phyloP scores from a whole-genome alignment of 2,797 vertebrate genomes.

The Halcyon leucocephala region DNA sequence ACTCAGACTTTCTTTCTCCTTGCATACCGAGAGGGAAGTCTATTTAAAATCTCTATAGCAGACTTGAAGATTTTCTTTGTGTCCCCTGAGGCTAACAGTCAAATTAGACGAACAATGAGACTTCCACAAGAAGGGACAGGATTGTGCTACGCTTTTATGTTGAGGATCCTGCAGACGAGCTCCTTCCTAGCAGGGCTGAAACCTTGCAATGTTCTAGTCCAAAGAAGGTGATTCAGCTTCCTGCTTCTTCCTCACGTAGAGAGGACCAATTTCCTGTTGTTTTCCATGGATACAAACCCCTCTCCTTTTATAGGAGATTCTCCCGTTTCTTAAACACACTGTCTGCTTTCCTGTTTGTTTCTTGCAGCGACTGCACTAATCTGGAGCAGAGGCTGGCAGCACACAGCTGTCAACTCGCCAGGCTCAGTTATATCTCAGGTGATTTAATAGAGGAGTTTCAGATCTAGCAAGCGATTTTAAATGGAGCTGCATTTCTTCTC shows the following conservation, averaged over 20 bases:
- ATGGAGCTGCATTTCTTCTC: not conserved
- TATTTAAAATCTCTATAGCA: constrained; percentile 16
- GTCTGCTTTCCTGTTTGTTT: constrained; percentile 62
- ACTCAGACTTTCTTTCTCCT: not conserved
- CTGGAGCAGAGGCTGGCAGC: not conserved
- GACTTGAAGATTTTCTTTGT: constrained; percentile 12
- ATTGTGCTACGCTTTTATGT: constrained; percentile 51
- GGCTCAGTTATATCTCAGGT: not conserved
- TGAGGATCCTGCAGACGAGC: not conserved
- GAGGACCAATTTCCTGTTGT: constrained; percentile 61
- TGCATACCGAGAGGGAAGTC: not conserved
- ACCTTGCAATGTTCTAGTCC: constrained; percentile 16
- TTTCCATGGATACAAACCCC: constrained; percentile 1
- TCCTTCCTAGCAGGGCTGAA: constrained; percentile 29
- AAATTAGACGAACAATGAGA: constrained; percentile 58
- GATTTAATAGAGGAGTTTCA: not conserved
- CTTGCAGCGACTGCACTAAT: not conserved
- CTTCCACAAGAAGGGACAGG: constrained; percentile 50
- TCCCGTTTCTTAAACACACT: constrained; percentile 18
- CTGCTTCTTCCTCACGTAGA: constrained; percentile 45
- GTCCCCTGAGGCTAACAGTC: not conserved
- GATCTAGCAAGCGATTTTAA: not conserved
- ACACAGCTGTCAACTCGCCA: not conserved
- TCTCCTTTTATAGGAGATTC: constrained; percentile 52
- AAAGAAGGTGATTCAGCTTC: constrained; percentile 74